A percentile compares a stretch with the other conserved stretches of the same genome.
phyloP scores from a whole-genome alignment of 2,113 vertebrate genomes.

The Hucho hucho region DNA sequence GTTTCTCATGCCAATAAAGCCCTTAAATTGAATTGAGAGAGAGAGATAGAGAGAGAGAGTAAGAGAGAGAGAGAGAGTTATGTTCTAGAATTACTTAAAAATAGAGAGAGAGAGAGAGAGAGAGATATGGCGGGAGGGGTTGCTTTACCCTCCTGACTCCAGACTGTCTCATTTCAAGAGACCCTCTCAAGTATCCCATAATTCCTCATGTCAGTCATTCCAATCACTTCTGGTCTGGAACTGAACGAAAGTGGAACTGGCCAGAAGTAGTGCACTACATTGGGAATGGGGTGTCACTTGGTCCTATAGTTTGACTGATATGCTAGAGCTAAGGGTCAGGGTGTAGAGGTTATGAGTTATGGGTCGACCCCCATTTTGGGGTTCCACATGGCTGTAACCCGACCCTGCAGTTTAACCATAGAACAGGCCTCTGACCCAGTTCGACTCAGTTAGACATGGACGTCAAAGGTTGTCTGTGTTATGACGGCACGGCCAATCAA shows the following conservation, averaged over 20 bases:
- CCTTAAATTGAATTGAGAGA: too few species aligned
- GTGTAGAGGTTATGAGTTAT: slow-evolving; percentile 45
- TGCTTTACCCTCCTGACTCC: neutral
- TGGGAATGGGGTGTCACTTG: neutral
- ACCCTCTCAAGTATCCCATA: neutral
- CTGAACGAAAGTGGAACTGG: neutral
- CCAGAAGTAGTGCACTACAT: too few species aligned
- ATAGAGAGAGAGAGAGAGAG: too few species aligned
- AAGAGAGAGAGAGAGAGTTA: too few species aligned
- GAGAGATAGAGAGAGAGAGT: too few species aligned
- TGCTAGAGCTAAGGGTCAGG: slow-evolving; percentile 21
- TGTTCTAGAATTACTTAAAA: too few species aligned
- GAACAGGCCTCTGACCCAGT: slow-evolving; percentile 15
- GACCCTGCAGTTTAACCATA: slow-evolving; percentile 53
- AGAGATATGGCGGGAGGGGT: neutral
- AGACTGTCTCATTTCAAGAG: neutral
- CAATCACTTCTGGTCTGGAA: slow-evolving; percentile 8
- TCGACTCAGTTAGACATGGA: slow-evolving; percentile 47
- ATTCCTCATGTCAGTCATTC: slow-evolving; percentile 15
- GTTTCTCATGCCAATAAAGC: too few species aligned
- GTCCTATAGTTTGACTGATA: slow-evolving; percentile 18
- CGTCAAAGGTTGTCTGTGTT: slow-evolving; percentile 54
- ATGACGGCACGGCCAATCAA: slow-evolving; percentile 46
- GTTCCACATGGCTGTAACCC: slow-evolving; percentile 33
- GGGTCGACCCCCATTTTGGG: slow-evolving; percentile 5